Base-by-base conservation (phyloP, 2,888 invertebrate genomes). In the Pogonocherus hispidulus region DNA sequence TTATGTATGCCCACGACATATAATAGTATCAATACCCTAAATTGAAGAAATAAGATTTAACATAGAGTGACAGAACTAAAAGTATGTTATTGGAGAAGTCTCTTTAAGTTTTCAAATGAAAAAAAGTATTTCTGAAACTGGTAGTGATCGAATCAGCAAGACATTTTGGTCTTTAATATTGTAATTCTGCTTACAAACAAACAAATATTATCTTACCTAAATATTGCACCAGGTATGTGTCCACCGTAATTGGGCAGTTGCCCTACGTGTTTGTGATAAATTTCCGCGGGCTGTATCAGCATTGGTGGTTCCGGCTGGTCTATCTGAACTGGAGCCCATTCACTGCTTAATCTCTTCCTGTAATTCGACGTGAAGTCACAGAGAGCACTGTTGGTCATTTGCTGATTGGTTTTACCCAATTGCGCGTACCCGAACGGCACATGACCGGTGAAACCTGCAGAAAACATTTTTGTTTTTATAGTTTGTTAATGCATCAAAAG, bases 171-270 rank as follows among this genome's bases (percentile, higher is more conserved):
- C n/a, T n/a, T n/a, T n/a, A n/a, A n/a, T n/a, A n/a, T n/a, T n/a
- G n/a, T n/a, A n/a, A n/a, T n/a, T n/a, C n/a, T n/a, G n/a, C n/a
- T n/a, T 46, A 3, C 22, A 22, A n/a, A 76, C 46, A 68, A 70
- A n/a, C 49, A 8, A 56, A 35, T 37, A 35, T 23, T 47, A n/a
- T 11, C 16, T 9, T 75, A 91, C 91, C 92, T 90, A 85, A 92
- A 93, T 77, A 88, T 86, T 66, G 87, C 88, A 16, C 94, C 94
- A 0, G 94, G 94, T 60, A 94, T 91, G 79, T 94, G 94, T 0
- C 94, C 94, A 1, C 90, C 89, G 84, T 94, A 94, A 84, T 90
- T 92, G 1, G 94, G 94, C 74, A 93, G 82, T 87, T 94, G 89
- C 3, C 94, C 93, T 37, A 91, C 88, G 76, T 92, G 91, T 70